Evolutionary conservation across 2,797 vertebrate genomes (phyloP).

Genomic region (Macrochelys suwanniensis): DNA sequence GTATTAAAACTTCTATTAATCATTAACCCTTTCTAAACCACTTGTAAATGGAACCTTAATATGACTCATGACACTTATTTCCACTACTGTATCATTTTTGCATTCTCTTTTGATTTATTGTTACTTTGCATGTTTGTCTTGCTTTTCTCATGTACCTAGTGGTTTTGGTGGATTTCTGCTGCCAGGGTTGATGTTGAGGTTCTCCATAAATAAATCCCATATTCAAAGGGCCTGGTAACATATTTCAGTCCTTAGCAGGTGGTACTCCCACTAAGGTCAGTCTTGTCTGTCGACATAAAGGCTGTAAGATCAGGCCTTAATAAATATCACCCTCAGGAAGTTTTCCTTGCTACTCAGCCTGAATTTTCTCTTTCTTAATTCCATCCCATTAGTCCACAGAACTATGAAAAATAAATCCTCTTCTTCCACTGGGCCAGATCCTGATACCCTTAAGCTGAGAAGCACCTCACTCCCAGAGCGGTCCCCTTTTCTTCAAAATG

Average conservation of each 20-base stretch:
- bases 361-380: neutral
- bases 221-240: neutral
- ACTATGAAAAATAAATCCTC: neutral
- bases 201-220: neutral
- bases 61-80: neutral
- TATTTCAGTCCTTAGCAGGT: neutral
- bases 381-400: neutral
- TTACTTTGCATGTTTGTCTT: neutral
- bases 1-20: neutral
- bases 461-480: neutral
- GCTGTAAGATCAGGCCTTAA: neutral
- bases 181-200: neutral
- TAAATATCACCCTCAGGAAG: neutral
- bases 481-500: slow-evolving; percentile 9
- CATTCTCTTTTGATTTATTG: neutral
- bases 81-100: neutral
- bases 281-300: neutral
- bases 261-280: neutral
- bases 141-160: neutral
- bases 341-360: neutral
- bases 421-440: neutral
- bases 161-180: neutral
- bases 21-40: neutral
- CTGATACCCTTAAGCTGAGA: neutral
- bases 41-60: neutral